Base-by-base conservation (phyloP, 1,140 invertebrate species). In the Papilio helenus region DNA sequence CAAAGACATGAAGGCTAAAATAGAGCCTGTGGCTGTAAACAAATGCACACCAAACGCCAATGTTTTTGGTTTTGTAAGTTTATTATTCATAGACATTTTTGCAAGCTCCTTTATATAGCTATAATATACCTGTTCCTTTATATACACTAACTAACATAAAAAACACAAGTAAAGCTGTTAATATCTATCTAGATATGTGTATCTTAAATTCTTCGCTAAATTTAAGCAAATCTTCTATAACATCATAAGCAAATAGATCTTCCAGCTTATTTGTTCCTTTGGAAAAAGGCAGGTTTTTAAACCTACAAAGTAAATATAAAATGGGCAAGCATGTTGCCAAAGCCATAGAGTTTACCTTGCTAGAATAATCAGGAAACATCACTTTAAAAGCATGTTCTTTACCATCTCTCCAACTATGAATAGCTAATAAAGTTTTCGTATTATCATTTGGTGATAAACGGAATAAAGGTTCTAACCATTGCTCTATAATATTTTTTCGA, bases 71-170 rank as follows among this genome's bases (percentile, higher is more conserved):
- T 55, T 55, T 55, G 51, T 55, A 55, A 55, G 51, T 55, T 55
- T 55, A 55, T 55, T 55, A 55, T 55, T 55, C 51, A 55, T 55
- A 55, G 51, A 55, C 51, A 55, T 55, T 55, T 55, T 55, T 55
- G 51, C 51, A 55, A 55, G 51, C 51, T 55, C 51, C 51, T 55
- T 55, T 55, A 55, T 55, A 55, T 55, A 55, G 51, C 51, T 55
- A 55, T 55, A 55, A 55, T 55, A 55, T 55, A 55, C 51, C 51
- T 55, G 51, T 55, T 55, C 51, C 51, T 55, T 55, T 55, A 55
- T 55, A 55, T 55, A 55, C 51, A 55, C 51, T 55, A 55, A 55
- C 51, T 55, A 55, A 55, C 51, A 55, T 55, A 55, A 55, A 55
- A 55, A 55, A 55, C 51, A 55, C 51, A 55, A 55, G 51, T 55